Base-by-base conservation (phyloP, 2,797 vertebrate species). In the Melanotaenia boesemani region DNA sequence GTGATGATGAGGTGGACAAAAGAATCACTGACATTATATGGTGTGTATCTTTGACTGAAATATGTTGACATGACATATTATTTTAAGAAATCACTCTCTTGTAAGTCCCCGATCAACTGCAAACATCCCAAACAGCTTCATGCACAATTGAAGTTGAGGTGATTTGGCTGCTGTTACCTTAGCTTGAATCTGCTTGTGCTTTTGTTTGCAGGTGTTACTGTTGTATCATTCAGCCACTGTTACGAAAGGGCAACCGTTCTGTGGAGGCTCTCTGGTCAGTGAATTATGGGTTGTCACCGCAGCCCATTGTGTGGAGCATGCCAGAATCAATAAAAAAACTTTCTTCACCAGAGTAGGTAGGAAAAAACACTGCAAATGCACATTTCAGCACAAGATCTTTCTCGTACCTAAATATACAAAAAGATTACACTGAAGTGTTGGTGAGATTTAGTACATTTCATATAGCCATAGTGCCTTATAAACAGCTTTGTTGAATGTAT, bases 251-350 rank as follows among this genome's bases (percentile, higher is more conserved):
- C 0, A 55, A 26, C 86, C 92, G 0, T 97, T 98, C 91, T 99
- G 98, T 2, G 97, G 98, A 0, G 98, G 93, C 0, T 94, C 97
- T 81, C 96, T 99, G 57, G 61, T 99, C 86, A 97, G 91, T 18
- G 92, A 97, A 36, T 79, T 87, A 16, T 99, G 98, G 98, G 79
- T 99, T 6, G 90, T 99, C 86, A 98, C 97, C 0, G 98, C 98
- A 0, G 98, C 97, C 0, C 98, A 99, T 72, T 99, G 98, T 81
- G 77, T 94, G 70, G 13, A 15, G 0, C 1, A 87, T 0, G 4
- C 0, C 8, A 28, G 56, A 0, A 2, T 2, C 0, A 3, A 15
- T 2, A 2, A 9, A 1, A 4, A 2, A 3, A 0, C 0, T 12
- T 92, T 89, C 81, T 90, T 95, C 26, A 16, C 95, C 58, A 86